Evolutionary conservation across 2,113 vertebrate species (phyloP).

Genomic region (Shinisaurus crocodilurus): DNA sequence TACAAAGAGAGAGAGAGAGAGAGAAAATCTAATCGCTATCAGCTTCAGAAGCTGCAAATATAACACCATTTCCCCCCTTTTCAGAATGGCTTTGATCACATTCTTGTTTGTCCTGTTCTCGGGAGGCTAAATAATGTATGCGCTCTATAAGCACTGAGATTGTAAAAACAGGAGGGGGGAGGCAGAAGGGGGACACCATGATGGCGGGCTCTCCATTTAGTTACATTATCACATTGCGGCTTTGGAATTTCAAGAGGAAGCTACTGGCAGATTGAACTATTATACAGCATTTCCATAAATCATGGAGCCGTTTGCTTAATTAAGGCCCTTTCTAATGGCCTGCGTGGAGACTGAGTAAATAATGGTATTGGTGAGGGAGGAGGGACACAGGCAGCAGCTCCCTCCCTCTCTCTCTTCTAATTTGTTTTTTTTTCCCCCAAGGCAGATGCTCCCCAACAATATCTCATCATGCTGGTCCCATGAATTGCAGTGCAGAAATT

Average conservation of each 20-base stretch:
- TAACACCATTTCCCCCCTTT: neutral
- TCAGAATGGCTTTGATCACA: neutral
- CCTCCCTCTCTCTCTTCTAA: neutral
- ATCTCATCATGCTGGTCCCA: no score
- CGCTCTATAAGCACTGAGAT: neutral
- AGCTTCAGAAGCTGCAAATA: neutral
- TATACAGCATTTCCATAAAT: neutral
- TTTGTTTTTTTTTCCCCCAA: neutral
- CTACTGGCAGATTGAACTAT: neutral
- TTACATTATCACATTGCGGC: neutral
- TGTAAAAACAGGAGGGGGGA: neutral
- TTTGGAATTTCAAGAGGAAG: neutral
- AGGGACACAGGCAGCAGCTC: neutral
- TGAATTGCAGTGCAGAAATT: neutral
- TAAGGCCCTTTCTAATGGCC: slow-evolving; percentile 16
- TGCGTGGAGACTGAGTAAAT: neutral
- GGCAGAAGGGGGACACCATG: neutral
- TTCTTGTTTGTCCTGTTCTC: neutral
- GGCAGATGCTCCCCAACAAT: neutral
- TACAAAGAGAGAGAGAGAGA: neutral
- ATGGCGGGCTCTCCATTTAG: neutral
- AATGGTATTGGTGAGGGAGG: neutral
- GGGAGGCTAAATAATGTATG: neutral
- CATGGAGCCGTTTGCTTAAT: slow-evolving; percentile 4
- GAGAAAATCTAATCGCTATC: neutral